Conservation (phyloP, 2,797 vertebrate genomes). For the Limosa lapponica region DNA sequence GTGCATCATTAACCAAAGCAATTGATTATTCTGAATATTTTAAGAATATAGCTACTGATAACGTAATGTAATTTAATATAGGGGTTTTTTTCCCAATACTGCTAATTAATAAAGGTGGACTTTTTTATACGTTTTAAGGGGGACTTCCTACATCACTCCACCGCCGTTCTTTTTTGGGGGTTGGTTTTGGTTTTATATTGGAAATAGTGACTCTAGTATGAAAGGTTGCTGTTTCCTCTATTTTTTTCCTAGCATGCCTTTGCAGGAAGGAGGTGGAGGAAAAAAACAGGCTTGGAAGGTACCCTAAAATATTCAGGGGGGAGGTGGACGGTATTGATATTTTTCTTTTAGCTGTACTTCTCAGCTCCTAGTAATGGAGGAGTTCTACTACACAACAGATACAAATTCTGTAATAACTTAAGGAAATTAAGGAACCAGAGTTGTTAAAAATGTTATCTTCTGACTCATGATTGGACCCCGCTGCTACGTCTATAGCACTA, state of each 20-base stretch:
- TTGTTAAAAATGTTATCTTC: background rate
- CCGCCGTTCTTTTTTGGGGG: background rate
- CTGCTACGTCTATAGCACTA: background rate
- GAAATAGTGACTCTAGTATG: background rate
- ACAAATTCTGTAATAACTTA: background rate
- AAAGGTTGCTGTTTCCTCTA: background rate
- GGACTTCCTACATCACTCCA: background rate
- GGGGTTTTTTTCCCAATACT: fast-evolving
- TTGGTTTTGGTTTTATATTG: background rate
- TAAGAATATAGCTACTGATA: background rate
- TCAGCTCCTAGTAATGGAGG: background rate
- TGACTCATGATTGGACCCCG: background rate
- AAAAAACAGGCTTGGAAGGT: background rate
- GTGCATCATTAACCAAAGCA: background rate
- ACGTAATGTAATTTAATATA: background rate
- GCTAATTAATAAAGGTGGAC: background rate
- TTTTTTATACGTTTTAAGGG: background rate
- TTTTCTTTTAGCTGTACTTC: background rate
- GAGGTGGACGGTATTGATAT: background rate
- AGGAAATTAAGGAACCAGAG: background rate
- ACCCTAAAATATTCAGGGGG: background rate
- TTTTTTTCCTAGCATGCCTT: background rate
- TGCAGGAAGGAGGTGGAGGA: background rate
- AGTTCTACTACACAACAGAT: background rate
- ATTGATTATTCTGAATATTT: background rate